Evolutionary conservation across 2,797 vertebrate species (phyloP), one percentile per base, ranked within the genome.

Genomic region (Brotula barbata): DNA sequence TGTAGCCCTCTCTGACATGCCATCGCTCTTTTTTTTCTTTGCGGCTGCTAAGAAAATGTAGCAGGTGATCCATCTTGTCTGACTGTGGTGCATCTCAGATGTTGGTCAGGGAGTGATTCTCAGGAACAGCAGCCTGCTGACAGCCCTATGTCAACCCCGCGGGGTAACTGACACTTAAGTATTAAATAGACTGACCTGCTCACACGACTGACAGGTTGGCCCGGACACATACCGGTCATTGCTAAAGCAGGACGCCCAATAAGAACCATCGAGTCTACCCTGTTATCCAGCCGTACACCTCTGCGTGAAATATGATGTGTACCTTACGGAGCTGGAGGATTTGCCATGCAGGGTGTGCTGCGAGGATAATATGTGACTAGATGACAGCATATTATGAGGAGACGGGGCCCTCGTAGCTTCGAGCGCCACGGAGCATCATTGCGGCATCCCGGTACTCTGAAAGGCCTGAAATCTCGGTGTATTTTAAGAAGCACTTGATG

Each of bases 401-500:
- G 53, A 58, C 33, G 64, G 55, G 1, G 11, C n/a, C 23, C 57
- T 52, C 19, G 19, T 41, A 19, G 31, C 3, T 11, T 20, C 7
- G 20, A 49, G 45, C 42, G 52, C 64, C 68, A 17, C 21, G 2
- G 43, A 39, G 44, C 40, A 64, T 59, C 17, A 42, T 21, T 33
- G 39, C 64, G 58, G 68, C 51, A 43, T 74, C 56, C 15, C 3
- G n/a, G 19, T 55, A n/a, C 9, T 16, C 58, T 70, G 22, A 56
- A 64, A 73, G 66, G 43, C 57, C 57, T n/a, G 48, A 34, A 25
- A 25, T 6, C 11, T 11, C 34, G 20, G 33, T 73, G 16, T 80
- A 84, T 87, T 85, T 81, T 80, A 11, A 79, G 78, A 77, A 77
- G 65, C 56, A 66, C 53, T 67, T 71, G 64, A 77, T 25, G 2